Evolutionary conservation across 2,113 vertebrate species (phyloP), one percentile per base, ranked within the genome.

Genomic region (Ailurus styani): DNA sequence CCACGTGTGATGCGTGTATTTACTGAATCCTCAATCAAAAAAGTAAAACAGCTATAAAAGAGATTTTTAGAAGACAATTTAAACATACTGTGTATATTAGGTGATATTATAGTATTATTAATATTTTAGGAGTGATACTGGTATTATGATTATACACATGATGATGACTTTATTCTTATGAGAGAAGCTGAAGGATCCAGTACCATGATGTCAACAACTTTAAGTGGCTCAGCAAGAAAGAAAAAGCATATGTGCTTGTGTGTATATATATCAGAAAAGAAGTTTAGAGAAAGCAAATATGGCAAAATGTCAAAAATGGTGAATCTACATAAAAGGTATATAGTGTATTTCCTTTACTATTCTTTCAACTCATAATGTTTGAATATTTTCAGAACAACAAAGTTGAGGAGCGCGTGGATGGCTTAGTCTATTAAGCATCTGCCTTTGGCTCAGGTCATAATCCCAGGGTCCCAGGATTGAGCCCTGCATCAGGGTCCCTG

Each of bases 371-470:
- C 31, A 60, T 78, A 45, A 91, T 42, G 31, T 62, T 92, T 85
- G 45, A 86, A 23, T 73, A 91, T 91, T 85, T 95, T 87, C 15
- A 85, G 96, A 96, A 85, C 9, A 95, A 82, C 17, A 77, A 88
- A 70, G 83, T 0, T 83, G 10, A 54, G 40, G 62, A 29, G 29
- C 13, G 29, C 29, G 12, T 31, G 62, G 12, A 29, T 31, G 60
- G 60, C 5, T 31, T 12, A 64, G 60, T 64, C 5, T 2, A 12
- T 64, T 64, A 64, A 64, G 27, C 29, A 31, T 64, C 62, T 64
- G 62, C 62, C 62, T 64, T 31, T 2, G 5, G 29, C 62, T 64
- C 29, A 64, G 62, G 62, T 64, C 29, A 64, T 31, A 13, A 31
- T 64, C 62, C 62, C 62, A 31, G 62, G 12, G 62, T 31, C 5